Evolutionary conservation across 2,113 vertebrate genomes (phyloP), one percentile per base, ranked within the genome.

Genomic region (Cinclus mexicanus): DNA sequence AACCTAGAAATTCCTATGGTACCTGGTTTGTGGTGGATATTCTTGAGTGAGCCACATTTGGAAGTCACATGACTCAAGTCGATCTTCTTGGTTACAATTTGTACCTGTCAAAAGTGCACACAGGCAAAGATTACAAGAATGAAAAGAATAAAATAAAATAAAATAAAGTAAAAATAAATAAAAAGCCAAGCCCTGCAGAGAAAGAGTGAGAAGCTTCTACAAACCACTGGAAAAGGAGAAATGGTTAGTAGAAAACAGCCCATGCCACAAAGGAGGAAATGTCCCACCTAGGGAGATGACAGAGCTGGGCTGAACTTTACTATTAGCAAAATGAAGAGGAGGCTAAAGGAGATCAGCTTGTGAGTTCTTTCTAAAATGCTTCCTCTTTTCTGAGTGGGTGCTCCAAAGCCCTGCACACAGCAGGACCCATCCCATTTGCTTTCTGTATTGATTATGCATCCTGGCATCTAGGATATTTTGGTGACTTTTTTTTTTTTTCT

Each of bases 41-140:
- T 99, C 98, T 98, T 99, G 97, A 99, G 98, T 1, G 99, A 99
- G 83, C 98, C 98, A 96, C 99, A 99, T 95, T 99, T 99, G 53
- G 99, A 97, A 82, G 99, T 99, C 95, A 99, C 93, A 61, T 99
- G 99, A 97, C 99, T 99, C 97, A 99, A 69, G 92, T 99, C 99
- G 3, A 99, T 98, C 98, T 99, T 99, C 98, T 99, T 99, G 93
- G 98, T 98, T 97, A 99, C 98, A 82, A 99, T 99, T 79, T 99
- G 99, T 83, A 99, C 85, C 99, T 99, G 97, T 35, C 39, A 89
- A 57, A 87, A 96, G 76, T 42, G 90, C 33, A 81, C 86, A 90
- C 33, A 79, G 16, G 91, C 28, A 97, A 4, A 93, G 93, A 31
- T 81, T 90, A 94, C 69, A 90, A 35, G 26, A 63, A 77, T 26